A percentile compares a stretch with the other conserved stretches of the same genome.
phyloP scores from a whole-genome alignment of 1,140 invertebrate species.

The Habropoda laboriosa region DNA sequence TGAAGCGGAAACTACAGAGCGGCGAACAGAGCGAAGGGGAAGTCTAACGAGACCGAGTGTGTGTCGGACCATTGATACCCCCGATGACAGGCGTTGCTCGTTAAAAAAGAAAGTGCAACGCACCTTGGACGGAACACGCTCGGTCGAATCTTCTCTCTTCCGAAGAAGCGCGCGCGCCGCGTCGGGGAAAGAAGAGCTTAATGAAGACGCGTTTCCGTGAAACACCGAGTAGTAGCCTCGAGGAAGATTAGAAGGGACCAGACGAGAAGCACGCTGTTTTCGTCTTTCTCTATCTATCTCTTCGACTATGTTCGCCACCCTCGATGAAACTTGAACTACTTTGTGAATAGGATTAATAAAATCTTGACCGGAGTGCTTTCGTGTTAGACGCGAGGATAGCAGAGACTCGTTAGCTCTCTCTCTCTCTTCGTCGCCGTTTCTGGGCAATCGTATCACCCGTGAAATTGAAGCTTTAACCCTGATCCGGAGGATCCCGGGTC shows the following conservation, averaged over 20 bases:
- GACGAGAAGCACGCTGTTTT: not conserved
- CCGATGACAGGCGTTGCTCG: not conserved
- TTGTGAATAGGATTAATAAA: conserved; percentile 68
- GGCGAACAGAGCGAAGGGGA: not conserved
- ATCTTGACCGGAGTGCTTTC: conserved; percentile 38
- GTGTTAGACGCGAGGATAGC: conserved; percentile 27
- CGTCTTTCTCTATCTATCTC: not conserved
- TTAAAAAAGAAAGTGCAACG: conserved; percentile 13
- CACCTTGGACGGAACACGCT: not conserved
- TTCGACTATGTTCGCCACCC: not conserved
- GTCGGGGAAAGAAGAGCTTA: conserved; percentile 38
- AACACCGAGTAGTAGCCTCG: conserved; percentile 41
- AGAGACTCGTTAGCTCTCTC: conserved; percentile 2
- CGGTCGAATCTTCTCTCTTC: conserved; percentile 32
- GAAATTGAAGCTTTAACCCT: not conserved
- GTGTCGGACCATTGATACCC: conserved; percentile 1
- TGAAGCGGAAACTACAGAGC: too few species aligned
- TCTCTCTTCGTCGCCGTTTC: not conserved
- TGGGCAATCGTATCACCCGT: not conserved
- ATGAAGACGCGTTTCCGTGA: conserved; percentile 57
- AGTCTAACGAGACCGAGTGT: not conserved
- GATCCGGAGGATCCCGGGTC: not conserved
- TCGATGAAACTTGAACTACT: conserved; percentile 53
- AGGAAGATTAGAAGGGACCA: conserved; percentile 48
- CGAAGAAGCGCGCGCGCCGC: not conserved